phyloP scores from a whole-genome alignment of 2,113 vertebrate species.

The Vanacampus margaritifer region DNA sequence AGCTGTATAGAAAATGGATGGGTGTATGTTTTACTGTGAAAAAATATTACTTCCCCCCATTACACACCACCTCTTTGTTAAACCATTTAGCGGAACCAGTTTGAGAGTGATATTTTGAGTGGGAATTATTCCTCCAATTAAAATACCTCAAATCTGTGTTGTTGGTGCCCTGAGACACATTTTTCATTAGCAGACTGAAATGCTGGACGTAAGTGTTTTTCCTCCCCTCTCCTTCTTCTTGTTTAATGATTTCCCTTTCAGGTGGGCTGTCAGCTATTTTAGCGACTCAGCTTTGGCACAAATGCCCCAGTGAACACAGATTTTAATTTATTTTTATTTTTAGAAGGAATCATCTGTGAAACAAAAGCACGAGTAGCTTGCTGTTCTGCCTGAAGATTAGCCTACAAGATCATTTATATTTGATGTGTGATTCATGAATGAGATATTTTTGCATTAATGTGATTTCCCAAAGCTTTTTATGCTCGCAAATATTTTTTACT shows the following conservation, averaged over 20 bases:
- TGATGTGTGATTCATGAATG: background rate
- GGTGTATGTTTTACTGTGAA: background rate
- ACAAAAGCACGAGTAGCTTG: background rate
- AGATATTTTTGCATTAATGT: background rate
- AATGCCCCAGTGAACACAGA: background rate
- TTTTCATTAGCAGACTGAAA: constrained; percentile 8
- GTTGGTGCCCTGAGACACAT: constrained; percentile 40
- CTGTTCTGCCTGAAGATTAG: background rate
- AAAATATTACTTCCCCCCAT: background rate
- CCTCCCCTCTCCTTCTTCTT: background rate
- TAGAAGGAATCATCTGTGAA: background rate
- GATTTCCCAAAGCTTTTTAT: background rate
- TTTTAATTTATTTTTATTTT: background rate
- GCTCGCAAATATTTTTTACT: background rate
- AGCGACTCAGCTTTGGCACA: constrained; percentile 8
- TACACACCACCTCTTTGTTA: background rate
- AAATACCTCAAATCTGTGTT: constrained; percentile 31
- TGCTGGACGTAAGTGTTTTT: background rate
- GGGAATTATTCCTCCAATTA: background rate
- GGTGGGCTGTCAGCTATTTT: constrained; percentile 52
- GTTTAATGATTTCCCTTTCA: constrained; percentile 42
- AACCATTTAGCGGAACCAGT: background rate
- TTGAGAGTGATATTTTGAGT: background rate
- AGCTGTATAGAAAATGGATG: background rate
- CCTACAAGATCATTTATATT: background rate